A percentile compares a stretch with the other conserved stretches of the same genome.
phyloP scores from a whole-genome alignment of 92 coral and sea anemone species.

The Porites lobata region DNA sequence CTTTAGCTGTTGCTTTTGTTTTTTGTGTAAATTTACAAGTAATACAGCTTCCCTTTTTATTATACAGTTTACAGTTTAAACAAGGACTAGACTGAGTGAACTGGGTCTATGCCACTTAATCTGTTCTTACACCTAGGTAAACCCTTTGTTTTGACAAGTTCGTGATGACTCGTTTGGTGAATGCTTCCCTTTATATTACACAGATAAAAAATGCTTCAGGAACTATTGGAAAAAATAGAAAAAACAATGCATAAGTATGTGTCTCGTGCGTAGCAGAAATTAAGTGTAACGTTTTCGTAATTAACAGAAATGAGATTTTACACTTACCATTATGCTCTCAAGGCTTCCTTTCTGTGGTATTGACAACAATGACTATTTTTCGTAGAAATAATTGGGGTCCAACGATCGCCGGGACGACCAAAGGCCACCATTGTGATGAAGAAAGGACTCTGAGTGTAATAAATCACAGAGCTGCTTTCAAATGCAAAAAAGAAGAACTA shows the following conservation, averaged over 20 bases:
- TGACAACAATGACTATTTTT: not conserved
- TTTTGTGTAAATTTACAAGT: conserved; percentile 1
- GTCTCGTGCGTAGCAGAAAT: not conserved
- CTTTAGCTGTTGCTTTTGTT: conserved; percentile 2
- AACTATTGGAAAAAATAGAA: not conserved
- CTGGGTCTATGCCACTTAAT: conserved; percentile 4
- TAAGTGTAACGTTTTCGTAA: not conserved
- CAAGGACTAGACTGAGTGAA: not conserved
- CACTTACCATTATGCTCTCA: not conserved
- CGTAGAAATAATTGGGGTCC: not conserved
- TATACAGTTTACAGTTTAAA: not conserved
- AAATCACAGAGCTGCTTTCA: not conserved
- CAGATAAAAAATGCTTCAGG: not conserved
- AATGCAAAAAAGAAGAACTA: not conserved
- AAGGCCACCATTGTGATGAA: conserved; percentile 3
- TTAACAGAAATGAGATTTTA: not conserved
- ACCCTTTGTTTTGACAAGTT: not conserved
- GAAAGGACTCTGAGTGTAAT: not conserved
- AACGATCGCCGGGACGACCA: conserved; percentile 2
- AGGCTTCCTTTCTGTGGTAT: not conserved
- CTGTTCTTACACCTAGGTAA: not conserved
- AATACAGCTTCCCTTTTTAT: not conserved
- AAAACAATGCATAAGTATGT: not conserved
- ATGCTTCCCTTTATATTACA: not conserved
- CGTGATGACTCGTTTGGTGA: not conserved